Percentiles rank a stretch among this genome's conserved stretches.
Conservation (phyloP, 2,888 invertebrate genomes). For the Meiosimyza decipiens region DNA sequence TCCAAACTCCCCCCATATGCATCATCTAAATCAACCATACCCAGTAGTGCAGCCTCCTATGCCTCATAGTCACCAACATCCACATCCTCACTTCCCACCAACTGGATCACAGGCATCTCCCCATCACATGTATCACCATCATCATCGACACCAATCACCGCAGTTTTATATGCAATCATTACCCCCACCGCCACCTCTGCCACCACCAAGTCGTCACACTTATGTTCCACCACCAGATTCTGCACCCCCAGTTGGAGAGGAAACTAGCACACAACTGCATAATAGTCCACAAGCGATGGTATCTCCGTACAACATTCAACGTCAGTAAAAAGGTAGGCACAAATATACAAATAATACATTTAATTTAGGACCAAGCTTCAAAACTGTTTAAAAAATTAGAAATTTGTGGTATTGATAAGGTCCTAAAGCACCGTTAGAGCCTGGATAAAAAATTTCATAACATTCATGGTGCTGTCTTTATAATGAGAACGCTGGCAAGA, state of each 20-base stretch:
- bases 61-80: slow-evolving; percentile 14
- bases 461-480: too few relatives aligned
- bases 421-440: too few relatives aligned
- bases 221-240: slow-evolving; percentile 27
- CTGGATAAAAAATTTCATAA: too few relatives aligned
- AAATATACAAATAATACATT: too few relatives aligned
- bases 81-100: slow-evolving; percentile 31
- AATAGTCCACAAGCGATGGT: slow-evolving; percentile 49
- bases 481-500: too few relatives aligned
- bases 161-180: slow-evolving; percentile 38
- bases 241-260: slow-evolving; percentile 9
- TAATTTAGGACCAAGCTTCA: too few relatives aligned
- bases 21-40: slow-evolving; percentile 34
- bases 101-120: slow-evolving; percentile 27
- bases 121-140: slow-evolving; percentile 32
- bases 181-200: slow-evolving; percentile 38
- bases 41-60: slow-evolving; percentile 37
- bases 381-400: too few relatives aligned
- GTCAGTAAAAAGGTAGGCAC: slow-evolving; percentile 39
- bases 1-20: slow-evolving; percentile 5
- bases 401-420: too few relatives aligned
- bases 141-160: slow-evolving; percentile 30
- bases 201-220: slow-evolving; percentile 30
- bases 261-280: slow-evolving; percentile 17
- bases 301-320: slow-evolving; percentile 50